Conservation (phyloP, 2,113 vertebrate genomes). For the Callospermophilus lateralis region DNA sequence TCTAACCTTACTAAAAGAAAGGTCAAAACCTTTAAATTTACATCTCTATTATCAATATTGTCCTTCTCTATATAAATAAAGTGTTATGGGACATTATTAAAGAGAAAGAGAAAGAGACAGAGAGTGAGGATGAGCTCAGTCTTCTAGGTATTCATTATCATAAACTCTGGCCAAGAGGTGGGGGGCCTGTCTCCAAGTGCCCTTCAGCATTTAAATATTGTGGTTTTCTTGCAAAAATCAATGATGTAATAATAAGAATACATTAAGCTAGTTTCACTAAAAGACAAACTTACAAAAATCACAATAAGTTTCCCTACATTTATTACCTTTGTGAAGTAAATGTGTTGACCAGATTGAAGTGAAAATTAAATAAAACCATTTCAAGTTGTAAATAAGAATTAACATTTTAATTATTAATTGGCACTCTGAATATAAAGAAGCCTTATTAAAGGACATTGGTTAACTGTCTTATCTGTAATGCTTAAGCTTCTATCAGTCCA, state of each 20-base stretch:
- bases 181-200: background rate
- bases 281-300: background rate
- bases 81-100: background rate
- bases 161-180: background rate
- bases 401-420: background rate
- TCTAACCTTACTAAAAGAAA: background rate
- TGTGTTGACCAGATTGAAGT: background rate
- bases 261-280: background rate
- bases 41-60: background rate
- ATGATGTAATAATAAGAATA: background rate
- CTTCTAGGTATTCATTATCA: background rate
- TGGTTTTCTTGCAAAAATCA: background rate
- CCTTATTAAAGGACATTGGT: background rate
- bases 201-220: background rate
- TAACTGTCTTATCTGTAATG: background rate
- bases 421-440: background rate
- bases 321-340: background rate
- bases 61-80: background rate
- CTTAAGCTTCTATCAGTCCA: background rate
- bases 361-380: constrained; percentile 14
- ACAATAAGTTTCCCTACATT: background rate
- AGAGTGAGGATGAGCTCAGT: background rate
- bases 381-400: background rate
- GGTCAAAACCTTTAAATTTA: background rate
- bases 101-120: background rate